Percentiles rank a stretch among this genome's conserved stretches.
Evolutionary conservation across 1,140 invertebrate species (phyloP).

Genomic region (Sipha flava): DNA sequence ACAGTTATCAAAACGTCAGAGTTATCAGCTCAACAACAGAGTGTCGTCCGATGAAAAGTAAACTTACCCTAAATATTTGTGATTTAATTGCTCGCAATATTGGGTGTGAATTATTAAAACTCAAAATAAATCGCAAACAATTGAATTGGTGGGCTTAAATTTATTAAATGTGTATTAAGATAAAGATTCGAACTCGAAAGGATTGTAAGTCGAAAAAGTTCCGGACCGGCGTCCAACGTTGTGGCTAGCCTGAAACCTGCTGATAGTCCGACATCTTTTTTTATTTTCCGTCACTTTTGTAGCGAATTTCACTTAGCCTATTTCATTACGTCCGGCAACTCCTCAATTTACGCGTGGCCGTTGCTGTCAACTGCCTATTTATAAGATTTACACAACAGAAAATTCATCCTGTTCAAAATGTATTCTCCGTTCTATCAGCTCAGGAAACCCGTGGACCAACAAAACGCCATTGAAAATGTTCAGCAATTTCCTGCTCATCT

Average conservation of each 20-base stretch:
- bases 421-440: constrained; percentile 6
- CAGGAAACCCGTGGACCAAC: neutral
- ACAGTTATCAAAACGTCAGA: too few relatives aligned
- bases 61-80: neutral
- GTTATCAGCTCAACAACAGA: too few relatives aligned
- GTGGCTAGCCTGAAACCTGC: neutral
- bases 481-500: neutral
- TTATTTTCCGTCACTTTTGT: neutral
- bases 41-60: neutral
- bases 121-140: too few relatives aligned
- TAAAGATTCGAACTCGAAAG: too few relatives aligned
- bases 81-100: neutral
- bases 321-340: neutral
- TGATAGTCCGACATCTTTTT: neutral
- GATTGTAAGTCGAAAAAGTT: neutral
- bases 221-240: neutral
- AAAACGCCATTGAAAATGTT: neutral
- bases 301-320: neutral
- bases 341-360: neutral
- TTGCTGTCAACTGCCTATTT: neutral
- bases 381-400: neutral
- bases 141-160: too few relatives aligned
- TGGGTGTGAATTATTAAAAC: neutral
- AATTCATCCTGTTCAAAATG: neutral
- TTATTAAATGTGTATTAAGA: too few relatives aligned